Percentiles rank a stretch among this genome's conserved stretches.
phyloP scores from a whole-genome alignment of 2,888 invertebrate genomes.

The Cryptocheilus praepositus region DNA sequence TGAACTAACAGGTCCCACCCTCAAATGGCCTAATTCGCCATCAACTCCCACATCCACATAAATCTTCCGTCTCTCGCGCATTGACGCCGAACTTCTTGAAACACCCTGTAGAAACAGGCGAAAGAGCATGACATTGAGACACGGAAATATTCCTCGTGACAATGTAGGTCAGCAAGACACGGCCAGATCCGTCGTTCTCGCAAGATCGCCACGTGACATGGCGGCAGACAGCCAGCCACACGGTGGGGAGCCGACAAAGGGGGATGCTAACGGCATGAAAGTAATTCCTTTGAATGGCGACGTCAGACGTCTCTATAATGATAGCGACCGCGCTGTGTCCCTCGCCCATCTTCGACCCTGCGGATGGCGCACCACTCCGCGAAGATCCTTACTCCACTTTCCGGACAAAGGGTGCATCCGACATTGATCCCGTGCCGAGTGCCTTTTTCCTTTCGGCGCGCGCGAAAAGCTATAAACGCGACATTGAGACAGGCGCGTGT shows the following conservation, averaged over 20 bases:
- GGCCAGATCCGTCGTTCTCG: neutral
- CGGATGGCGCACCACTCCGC: constrained; percentile 6
- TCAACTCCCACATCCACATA: no score
- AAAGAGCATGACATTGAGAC: neutral
- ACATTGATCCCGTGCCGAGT: no score
- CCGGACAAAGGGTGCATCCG: neutral
- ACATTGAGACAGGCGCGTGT: no score
- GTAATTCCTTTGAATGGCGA: neutral
- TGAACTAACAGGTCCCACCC: no score
- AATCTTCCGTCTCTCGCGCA: no score
- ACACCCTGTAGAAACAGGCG: no score
- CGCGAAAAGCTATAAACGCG: no score
- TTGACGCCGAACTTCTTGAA: no score
- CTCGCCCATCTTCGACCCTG: neutral
- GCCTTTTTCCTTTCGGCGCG: no score
- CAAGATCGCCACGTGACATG: neutral
- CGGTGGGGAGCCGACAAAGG: neutral
- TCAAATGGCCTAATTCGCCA: no score
- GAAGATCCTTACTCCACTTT: neutral
- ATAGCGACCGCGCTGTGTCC: constrained; percentile 5
- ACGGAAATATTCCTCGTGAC: constrained; percentile 15
- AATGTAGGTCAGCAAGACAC: constrained; percentile 17
- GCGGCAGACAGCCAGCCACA: neutral
- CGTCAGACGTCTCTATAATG: neutral
- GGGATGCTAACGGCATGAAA: constrained; percentile 1